Evolutionary conservation across 1,140 invertebrate genomes (phyloP).

Genomic region (Bombus confusus): DNA sequence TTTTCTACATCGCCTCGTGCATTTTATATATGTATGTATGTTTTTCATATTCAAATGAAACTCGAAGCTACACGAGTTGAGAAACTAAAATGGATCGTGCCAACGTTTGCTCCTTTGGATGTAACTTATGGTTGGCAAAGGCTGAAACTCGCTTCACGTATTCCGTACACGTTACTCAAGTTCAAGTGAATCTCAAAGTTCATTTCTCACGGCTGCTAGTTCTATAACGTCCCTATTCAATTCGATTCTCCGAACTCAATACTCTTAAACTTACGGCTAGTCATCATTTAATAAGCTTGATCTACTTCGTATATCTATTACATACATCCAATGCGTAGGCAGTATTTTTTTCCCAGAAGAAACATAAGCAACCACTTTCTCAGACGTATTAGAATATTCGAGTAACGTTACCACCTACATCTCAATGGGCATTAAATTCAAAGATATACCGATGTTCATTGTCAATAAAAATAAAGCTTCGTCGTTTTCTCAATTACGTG

Average conservation of each 20-base stretch:
- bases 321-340: background rate
- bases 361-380: background rate
- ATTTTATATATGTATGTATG: background rate
- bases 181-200: slow-evolving; percentile 27
- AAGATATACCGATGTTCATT: background rate
- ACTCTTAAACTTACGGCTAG: background rate
- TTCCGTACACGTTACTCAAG: background rate
- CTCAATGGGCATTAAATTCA: background rate
- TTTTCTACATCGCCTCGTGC: background rate
- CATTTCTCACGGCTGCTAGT: background rate
- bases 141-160: slow-evolving; percentile 8
- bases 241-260: background rate
- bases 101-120: slow-evolving; percentile 1
- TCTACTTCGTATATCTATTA: background rate
- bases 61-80: background rate
- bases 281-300: slow-evolving; percentile 10
- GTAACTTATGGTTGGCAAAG: background rate
- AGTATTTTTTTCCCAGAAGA: background rate
- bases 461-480: background rate
- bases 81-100: slow-evolving; percentile 12
- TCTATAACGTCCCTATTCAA: background rate
- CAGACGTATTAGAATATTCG: background rate
- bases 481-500: background rate
- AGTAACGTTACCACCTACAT: background rate
- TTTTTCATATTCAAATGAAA: slow-evolving; percentile 11